A percentile compares a stretch with the other conserved stretches of the same genome.
phyloP scores from a whole-genome alignment of 2,888 invertebrate species.

The Anaspis maculata region DNA sequence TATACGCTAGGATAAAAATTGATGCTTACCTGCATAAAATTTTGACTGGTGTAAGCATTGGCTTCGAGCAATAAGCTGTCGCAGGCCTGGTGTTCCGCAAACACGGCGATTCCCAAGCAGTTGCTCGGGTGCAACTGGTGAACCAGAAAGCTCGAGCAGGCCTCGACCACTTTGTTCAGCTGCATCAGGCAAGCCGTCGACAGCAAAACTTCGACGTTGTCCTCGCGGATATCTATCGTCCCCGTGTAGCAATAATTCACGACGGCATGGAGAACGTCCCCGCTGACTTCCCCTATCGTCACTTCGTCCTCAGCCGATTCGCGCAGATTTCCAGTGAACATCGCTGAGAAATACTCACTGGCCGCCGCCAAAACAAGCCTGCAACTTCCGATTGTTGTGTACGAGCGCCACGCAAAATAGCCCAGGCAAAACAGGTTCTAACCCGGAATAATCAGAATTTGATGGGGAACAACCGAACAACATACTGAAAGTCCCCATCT shows the following conservation, averaged over 20 bases:
- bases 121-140: conserved; percentile 90
- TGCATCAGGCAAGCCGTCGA: conserved; percentile 85
- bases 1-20: not conserved
- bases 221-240: conserved; percentile 74
- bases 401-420: too few species aligned
- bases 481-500: too few species aligned
- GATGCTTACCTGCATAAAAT: conserved; percentile 75
- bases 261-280: conserved; percentile 75
- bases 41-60: conserved; percentile 74
- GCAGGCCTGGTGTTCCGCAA: conserved; percentile 89
- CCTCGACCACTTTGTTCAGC: conserved; percentile 75
- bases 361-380: conserved; percentile 84
- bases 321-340: conserved; percentile 84
- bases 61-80: conserved; percentile 70
- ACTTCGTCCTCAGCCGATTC: conserved; percentile 81
- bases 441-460: too few species aligned
- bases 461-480: too few species aligned
- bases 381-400: too few species aligned
- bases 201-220: conserved; percentile 81
- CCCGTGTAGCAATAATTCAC: conserved; percentile 91
- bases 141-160: conserved; percentile 82
- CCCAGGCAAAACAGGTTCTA: too few species aligned
- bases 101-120: conserved; percentile 86
- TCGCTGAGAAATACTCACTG: conserved; percentile 91
- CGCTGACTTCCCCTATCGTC: conserved; percentile 74